Evolutionary conservation across 1,140 invertebrate genomes (phyloP), one percentile per base, ranked within the genome.

Genomic region (Drosophila prosaltans): DNA sequence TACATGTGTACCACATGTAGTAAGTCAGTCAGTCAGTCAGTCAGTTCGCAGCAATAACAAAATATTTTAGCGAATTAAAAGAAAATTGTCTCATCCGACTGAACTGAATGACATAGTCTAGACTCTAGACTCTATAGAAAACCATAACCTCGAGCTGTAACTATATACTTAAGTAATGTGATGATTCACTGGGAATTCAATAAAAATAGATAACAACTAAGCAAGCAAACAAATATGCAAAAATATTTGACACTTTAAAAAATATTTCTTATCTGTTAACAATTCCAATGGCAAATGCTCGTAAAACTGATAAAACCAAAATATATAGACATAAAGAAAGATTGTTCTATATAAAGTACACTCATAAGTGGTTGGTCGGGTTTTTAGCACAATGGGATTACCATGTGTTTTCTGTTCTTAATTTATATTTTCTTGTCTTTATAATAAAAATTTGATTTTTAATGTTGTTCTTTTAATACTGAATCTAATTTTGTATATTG

Each of bases 31-130:
- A 3, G 32, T 36, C 32, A 2, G 32, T 7, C 32, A 2, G 32
- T 7, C 32, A 1, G 61, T 54, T 71, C 71, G 65, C 64, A 45
- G 69, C 75, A 81, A 82, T 78, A 82, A 86, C 82, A 85, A 76
- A 81, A 78, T 88, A 88, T 89, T 86, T 83, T 78, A 88, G 83
- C 83, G 70, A 88, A 88, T 88, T 88, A 88, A 88, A 88, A 88
- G 83, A 88, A 88, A 51, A 89, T 89, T 88, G 84, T 70, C 68
- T 80, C 83, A 86, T 86, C 83, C 83, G 83, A 88, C 76, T 16
- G 4, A 80, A 61, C n/a, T 30, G 59, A 65, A 86, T 85, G 82
- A 78, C 64, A 69, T 78, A 69, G 74, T 72, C 28, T 58, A 36
- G 30, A 59, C 28, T 58, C 55, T 16, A 16, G 16, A 16, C n/a